Evolutionary conservation across 64 coral and sea anemone genomes (phyloP).

Genomic region (Trachythela sp.): DNA sequence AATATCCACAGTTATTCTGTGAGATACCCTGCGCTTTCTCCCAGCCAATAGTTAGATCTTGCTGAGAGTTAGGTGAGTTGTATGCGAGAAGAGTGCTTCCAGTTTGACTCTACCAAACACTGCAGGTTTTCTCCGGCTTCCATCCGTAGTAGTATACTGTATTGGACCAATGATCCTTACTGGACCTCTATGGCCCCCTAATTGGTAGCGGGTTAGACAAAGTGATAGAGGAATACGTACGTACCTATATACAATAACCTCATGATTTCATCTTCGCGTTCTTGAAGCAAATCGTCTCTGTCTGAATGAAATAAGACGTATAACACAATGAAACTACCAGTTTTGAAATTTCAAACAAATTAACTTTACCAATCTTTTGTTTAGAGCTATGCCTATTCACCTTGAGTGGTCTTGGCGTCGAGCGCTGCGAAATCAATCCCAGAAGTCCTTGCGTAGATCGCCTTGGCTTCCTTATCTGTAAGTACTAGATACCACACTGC

Average conservation of each 20-base stretch:
- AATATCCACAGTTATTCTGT: neutral
- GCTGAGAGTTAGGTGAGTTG: no score
- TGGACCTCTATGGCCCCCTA: no score
- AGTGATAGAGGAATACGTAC: neutral
- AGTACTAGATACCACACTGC: constrained; percentile 76
- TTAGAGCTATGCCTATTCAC: constrained; percentile 7
- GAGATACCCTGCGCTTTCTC: no score
- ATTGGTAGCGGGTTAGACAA: neutral
- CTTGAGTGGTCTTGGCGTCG: constrained; percentile 46
- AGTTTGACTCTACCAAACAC: no score
- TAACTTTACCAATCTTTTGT: neutral
- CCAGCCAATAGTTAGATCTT: no score
- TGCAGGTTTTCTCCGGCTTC: no score
- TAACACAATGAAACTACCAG: neutral
- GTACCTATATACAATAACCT: constrained; percentile 76
- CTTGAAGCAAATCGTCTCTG: constrained; percentile 49
- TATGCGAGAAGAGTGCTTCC: no score
- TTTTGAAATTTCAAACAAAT: neutral
- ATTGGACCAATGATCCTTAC: no score
- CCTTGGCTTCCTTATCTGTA: constrained; percentile 56
- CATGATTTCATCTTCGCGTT: constrained; percentile 83
- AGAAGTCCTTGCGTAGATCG: constrained; percentile 57
- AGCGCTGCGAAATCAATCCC: constrained; percentile 45
- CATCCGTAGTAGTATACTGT: no score
- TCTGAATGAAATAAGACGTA: constrained; percentile 35